phyloP scores from a whole-genome alignment of 2,888 invertebrate species.

The Vannuccia rotundouncinata region DNA sequence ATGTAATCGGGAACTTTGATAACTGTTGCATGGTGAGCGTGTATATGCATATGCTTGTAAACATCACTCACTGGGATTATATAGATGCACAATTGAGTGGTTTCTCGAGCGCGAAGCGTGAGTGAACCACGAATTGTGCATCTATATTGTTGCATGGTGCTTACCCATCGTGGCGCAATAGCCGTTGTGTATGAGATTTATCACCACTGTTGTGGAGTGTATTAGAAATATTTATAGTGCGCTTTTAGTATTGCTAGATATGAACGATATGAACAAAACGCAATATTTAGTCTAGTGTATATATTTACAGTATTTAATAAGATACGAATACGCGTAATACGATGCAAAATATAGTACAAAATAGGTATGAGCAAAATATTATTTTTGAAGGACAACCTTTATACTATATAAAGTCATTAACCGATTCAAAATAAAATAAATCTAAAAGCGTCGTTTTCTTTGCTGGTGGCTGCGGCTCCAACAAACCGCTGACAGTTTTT shows the following conservation, averaged over 20 bases:
- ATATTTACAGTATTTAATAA: constrained; percentile 24
- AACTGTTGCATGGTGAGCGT: too few species aligned
- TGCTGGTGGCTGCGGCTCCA: constrained; percentile 19
- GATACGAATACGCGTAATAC: background rate
- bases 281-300: constrained; percentile 10
- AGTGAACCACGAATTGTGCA: background rate
- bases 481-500: constrained; percentile 25
- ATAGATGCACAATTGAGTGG: background rate
- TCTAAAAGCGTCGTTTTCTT: constrained; percentile 18
- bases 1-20: too few species aligned
- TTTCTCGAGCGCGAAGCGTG: background rate
- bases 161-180: background rate
- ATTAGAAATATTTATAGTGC: constrained; percentile 13
- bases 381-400: constrained; percentile 3
- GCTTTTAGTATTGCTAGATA: constrained; percentile 23
- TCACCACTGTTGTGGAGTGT: constrained; percentile 18
- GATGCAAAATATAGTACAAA: constrained; percentile 6
- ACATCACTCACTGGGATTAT: too few species aligned
- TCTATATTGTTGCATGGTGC: constrained; percentile 19
- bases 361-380: constrained; percentile 4
- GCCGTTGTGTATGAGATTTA: constrained; percentile 14
- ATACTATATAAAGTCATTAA: constrained; percentile 9
- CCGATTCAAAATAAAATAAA: constrained; percentile 6
- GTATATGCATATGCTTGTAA: too few species aligned
- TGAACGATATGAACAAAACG: constrained; percentile 19